These are phyloP conservation scores for Tragopan temminckii DNA, from an alignment of 2,797 vertebrate genomes.

Conservation along the genomic window DNA sequence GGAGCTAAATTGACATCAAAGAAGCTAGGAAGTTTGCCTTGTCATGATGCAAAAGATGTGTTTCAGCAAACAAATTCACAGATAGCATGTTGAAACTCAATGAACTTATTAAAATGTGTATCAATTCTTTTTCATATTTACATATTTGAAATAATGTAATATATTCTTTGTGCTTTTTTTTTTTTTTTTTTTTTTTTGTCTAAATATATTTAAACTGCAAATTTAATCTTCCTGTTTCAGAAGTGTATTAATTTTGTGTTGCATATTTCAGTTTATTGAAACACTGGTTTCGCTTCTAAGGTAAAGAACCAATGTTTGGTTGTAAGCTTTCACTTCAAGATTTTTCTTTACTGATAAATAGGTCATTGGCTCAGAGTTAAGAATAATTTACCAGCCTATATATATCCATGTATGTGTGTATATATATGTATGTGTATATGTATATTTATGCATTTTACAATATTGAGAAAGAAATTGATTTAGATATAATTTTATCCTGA, in stretches of 20 bases:
- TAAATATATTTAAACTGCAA: neutral
- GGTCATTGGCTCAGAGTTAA: neutral
- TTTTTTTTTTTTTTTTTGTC: neutral
- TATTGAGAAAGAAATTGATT: neutral
- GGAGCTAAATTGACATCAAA: constrained; percentile 68
- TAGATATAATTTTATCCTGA: neutral
- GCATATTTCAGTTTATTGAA: neutral
- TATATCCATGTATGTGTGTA: too few relatives aligned
- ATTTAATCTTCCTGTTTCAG: neutral
- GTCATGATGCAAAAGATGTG: constrained; percentile 13
- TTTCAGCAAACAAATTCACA: neutral
- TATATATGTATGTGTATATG: too few relatives aligned
- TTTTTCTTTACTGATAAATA: neutral
- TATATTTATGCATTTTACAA: neutral
- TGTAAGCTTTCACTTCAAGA: neutral
- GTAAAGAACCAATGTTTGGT: neutral
- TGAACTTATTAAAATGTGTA: neutral
- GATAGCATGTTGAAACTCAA: neutral
- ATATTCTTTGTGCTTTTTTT: neutral
- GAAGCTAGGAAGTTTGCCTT: constrained; percentile 40
- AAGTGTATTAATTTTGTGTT: neutral
- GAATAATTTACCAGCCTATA: neutral
- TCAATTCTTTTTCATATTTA: neutral
- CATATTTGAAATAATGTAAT: neutral
- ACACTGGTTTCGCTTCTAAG: neutral